Percentiles rank a stretch among this genome's conserved stretches.
Evolutionary conservation across 2,797 vertebrate genomes (phyloP).

Genomic region (Spondyliosoma cantharus): DNA sequence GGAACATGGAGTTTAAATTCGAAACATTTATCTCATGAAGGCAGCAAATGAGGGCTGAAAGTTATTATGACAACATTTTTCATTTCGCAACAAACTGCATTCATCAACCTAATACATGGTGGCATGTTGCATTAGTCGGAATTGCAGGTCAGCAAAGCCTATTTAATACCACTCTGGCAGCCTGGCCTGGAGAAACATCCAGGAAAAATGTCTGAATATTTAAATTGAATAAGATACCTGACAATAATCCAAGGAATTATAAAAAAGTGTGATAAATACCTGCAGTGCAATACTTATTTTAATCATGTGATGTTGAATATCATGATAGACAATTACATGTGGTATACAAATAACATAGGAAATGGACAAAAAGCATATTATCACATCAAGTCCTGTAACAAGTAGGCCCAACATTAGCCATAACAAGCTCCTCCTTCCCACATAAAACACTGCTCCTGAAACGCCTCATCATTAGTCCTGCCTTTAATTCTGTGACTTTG

Average conservation of each 20-base stretch:
- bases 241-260: background rate
- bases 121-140: background rate
- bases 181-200: background rate
- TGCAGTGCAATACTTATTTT: background rate
- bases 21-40: background rate
- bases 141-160: slow-evolving; percentile 15
- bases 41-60: background rate
- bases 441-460: no score
- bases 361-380: no score
- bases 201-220: background rate
- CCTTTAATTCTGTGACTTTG: no score
- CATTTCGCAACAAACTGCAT: slow-evolving; percentile 7
- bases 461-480: no score
- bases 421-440: no score
- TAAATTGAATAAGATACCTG: background rate
- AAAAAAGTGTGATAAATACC: background rate
- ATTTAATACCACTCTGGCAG: slow-evolving; percentile 16
- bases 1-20: background rate
- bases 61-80: background rate
- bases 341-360: no score
- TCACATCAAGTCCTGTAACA: background rate
- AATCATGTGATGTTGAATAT: background rate
- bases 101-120: slow-evolving; percentile 15
- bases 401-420: no score
- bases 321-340: no score